These are phyloP conservation scores for Rutpela maculata DNA, from an alignment of 2,888 invertebrate species.

Conservation along the genomic window DNA sequence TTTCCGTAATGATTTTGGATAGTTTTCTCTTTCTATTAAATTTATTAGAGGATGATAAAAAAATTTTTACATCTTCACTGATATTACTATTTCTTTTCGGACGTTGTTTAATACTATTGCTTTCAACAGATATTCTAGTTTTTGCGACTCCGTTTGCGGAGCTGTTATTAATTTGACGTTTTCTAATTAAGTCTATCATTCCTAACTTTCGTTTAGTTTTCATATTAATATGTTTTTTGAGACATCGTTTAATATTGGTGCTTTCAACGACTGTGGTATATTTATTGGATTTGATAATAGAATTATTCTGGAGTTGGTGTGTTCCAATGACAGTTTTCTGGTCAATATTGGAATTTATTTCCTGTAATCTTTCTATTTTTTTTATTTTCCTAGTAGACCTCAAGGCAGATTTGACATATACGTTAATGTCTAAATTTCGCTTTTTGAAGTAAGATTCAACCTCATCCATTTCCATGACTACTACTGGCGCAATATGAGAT, in stretches of 20 bases:
- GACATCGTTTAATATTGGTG: neutral
- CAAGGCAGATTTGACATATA: conserved; percentile 25
- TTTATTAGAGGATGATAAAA: neutral
- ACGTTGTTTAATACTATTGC: neutral
- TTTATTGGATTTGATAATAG: neutral
- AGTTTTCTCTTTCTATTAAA: neutral
- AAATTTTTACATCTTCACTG: neutral
- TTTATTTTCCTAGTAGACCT: neutral
- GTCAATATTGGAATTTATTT: neutral
- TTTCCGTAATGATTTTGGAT: neutral
- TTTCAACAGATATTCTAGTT: neutral
- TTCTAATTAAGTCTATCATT: neutral
- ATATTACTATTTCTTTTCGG: neutral
- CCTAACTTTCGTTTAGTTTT: too few relatives aligned
- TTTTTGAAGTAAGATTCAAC: conserved; percentile 56
- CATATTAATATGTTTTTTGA: neutral
- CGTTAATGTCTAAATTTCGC: conserved; percentile 38
- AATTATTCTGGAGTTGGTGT: neutral
- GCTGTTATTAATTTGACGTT: neutral
- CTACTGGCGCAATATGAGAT: conserved; percentile 48
- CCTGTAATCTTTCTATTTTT: neutral
- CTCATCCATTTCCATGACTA: conserved; percentile 57
- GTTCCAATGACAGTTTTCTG: neutral
- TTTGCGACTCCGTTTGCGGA: neutral
- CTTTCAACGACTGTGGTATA: neutral